phyloP scores from a whole-genome alignment of 2,113 vertebrate genomes.

The Pterocles burchelli region DNA sequence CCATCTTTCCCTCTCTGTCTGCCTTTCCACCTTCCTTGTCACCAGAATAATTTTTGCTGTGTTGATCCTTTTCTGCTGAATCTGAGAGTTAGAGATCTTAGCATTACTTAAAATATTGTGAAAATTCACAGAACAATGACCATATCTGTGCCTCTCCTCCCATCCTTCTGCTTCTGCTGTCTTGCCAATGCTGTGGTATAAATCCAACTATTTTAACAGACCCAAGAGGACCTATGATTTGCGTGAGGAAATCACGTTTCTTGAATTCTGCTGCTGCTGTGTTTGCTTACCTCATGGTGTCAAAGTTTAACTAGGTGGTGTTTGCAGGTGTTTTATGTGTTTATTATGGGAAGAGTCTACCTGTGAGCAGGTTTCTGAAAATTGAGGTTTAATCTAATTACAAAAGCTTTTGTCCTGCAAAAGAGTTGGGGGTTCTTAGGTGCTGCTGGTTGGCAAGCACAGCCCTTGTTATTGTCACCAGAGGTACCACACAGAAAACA shows the following conservation, averaged over 20 bases:
- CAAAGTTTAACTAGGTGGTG: not conserved
- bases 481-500: not conserved
- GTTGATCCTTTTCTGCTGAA: not conserved
- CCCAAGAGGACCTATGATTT: accelerated
- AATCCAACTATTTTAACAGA: not conserved
- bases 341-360: not conserved
- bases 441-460: not conserved
- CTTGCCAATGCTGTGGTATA: not conserved
- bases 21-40: not conserved
- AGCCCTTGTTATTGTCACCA: not conserved
- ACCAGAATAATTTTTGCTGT: not conserved
- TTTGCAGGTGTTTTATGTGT: slow-evolving; percentile 1
- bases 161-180: not conserved
- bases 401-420: not conserved
- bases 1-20: not conserved
- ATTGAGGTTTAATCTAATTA: not conserved
- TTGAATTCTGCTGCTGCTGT: not conserved
- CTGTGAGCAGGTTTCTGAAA: not conserved
- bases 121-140: not conserved
- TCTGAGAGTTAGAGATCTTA: not conserved
- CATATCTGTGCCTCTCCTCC: not conserved
- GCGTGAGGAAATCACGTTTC: not conserved
- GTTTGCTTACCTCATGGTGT: not conserved
- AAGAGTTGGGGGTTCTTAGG: not conserved
- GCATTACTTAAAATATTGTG: not conserved